A percentile compares a stretch with the other conserved stretches of the same genome.
These are phyloP conservation scores for Drosophila suboccidentalis DNA, from an alignment of 2,888 invertebrate species.

Conservation along the genomic window DNA sequence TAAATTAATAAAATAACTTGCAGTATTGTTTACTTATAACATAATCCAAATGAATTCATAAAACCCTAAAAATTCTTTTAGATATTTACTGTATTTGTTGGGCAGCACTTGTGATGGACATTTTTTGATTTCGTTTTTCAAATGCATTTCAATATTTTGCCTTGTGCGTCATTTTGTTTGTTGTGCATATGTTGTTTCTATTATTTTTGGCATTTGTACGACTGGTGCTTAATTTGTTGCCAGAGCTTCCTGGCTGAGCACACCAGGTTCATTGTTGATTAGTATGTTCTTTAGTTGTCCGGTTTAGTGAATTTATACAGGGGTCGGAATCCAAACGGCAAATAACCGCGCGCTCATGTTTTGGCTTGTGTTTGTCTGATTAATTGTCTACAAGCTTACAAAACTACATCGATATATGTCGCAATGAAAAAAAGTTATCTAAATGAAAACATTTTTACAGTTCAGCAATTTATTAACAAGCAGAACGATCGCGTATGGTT, in stretches of 20 bases:
- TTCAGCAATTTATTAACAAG: no score
- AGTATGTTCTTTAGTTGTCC: no score
- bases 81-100: background rate
- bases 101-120: background rate
- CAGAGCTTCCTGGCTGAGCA: constrained; percentile 34
- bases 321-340: no score
- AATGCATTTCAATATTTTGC: constrained; percentile 34
- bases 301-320: no score
- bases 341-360: no score
- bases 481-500: no score
- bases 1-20: background rate
- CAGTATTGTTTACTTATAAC: background rate
- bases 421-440: no score
- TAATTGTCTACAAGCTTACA: no score
- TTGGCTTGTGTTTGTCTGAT: no score
- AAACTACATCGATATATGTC: no score
- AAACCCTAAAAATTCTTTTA: background rate
- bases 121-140: constrained; percentile 3
- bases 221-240: constrained; percentile 53
- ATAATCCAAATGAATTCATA: background rate
- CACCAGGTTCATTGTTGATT: background rate
- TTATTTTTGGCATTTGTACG: constrained; percentile 39
- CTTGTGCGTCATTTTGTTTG: constrained; percentile 43
- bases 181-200: constrained; percentile 8
- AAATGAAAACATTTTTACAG: no score